Evolutionary conservation across 2,113 vertebrate species (phyloP).

Genomic region (Dromaius novaehollandiae): DNA sequence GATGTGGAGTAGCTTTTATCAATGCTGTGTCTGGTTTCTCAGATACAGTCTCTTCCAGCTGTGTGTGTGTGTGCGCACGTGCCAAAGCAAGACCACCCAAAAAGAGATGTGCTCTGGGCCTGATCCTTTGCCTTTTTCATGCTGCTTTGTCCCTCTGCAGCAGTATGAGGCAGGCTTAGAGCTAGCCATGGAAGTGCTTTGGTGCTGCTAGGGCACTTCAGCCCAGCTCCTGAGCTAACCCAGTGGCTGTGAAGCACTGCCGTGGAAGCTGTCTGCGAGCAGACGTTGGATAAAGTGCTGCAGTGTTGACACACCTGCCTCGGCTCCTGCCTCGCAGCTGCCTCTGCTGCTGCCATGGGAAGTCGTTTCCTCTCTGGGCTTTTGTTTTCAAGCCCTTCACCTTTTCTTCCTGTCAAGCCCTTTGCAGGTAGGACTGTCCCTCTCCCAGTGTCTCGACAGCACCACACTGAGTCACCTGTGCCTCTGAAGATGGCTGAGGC

Average conservation of each 20-base stretch:
- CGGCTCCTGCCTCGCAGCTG: not conserved
- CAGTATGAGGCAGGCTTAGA: not conserved
- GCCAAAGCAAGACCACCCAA: not conserved
- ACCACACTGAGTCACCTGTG: not conserved
- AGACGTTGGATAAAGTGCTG: fast-evolving
- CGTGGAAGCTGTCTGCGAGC: not conserved
- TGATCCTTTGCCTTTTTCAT: not conserved
- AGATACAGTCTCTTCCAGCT: fast-evolving
- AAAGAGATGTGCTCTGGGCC: not conserved
- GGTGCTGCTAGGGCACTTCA: not conserved
- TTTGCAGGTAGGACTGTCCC: not conserved
- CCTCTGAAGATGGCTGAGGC: not conserved
- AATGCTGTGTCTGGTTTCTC: not conserved
- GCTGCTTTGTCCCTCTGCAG: not conserved
- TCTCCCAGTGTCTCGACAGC: not conserved
- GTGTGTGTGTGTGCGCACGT: too few relatives aligned
- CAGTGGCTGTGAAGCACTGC: not conserved
- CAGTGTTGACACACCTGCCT: not conserved
- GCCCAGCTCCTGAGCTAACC: fast-evolving
- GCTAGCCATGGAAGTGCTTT: not conserved
- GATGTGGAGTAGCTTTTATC: not conserved
- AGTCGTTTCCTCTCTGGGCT: not conserved
- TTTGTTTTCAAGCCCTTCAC: not conserved
- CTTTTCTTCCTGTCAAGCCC: not conserved
- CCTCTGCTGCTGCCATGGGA: not conserved